Base-by-base conservation (phyloP, 2,113 vertebrate genomes). In the Rhea americana region DNA sequence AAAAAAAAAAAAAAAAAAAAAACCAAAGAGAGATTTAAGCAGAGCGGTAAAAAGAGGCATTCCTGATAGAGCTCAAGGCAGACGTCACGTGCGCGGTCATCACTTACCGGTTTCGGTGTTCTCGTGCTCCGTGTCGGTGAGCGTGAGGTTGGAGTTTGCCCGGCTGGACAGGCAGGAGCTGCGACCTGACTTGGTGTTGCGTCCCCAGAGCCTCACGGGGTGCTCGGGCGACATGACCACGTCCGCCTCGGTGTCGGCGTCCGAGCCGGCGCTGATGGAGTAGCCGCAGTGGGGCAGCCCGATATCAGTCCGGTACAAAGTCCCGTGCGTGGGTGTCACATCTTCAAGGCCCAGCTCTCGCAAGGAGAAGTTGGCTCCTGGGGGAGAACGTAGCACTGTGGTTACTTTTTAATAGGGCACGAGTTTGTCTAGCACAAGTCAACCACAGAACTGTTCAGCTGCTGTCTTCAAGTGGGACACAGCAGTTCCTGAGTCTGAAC, bases 81-180 rank as follows among this genome's bases (percentile, higher is more conserved):
- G 20, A 25, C 43, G 7, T 8, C 2, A 35, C 58, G 28, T 26
- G 61, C 1, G 4, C 22, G 11, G 9, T 28, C 53, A 24, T 30
- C 85, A 93, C 97, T 97, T 95, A 99, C 99, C 99, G 0, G 99
- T 98, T 95, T 99, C 99, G 0, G 99, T 99, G 93, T 99, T 99
- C 96, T 99, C 99, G 0, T 99, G 99, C 85, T 99, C 99, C 0
- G 99, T 99, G 97, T 99, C 99, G 0, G 99, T 99, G 76, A 99
- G 98, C 1, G 99, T 99, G 91, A 99, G 98, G 93, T 99, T 99
- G 91, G 99, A 99, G 97, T 99, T 99, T 93, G 99, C 99, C 76
- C 99, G 94, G 96, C 99, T 99, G 2, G 99, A 99, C 92, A 99
- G 97, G 96, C 99, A 99, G 47, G 99, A 99, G 96, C 99, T 99